These are phyloP conservation scores for Lysandra bellargus DNA, from an alignment of 2,888 invertebrate species.

Conservation along the genomic window DNA sequence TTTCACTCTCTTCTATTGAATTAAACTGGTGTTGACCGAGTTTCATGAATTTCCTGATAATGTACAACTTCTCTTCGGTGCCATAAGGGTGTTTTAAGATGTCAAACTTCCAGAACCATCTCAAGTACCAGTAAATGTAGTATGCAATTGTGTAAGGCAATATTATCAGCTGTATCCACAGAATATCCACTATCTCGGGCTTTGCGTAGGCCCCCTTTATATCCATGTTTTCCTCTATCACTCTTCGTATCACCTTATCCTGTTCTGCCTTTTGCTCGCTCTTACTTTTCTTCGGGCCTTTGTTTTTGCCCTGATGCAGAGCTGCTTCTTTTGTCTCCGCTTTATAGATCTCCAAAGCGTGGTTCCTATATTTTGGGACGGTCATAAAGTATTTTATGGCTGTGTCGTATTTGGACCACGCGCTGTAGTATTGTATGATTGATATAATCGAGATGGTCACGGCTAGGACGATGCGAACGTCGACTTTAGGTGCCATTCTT, in stretches of 20 bases:
- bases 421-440: constrained; percentile 89
- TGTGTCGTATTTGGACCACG: constrained; percentile 88
- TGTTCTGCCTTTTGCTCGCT: constrained; percentile 87
- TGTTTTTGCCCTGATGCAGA: constrained; percentile 67
- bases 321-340: constrained; percentile 76
- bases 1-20: constrained; percentile 87
- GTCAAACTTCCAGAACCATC: constrained; percentile 91
- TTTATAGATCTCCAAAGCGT: constrained; percentile 86
- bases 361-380: constrained; percentile 92
- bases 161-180: constrained; percentile 91
- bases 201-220: constrained; percentile 96
- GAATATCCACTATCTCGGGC: constrained; percentile 87
- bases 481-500: constrained; percentile 94
- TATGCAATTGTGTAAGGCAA: constrained; percentile 87
- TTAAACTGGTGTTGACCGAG: constrained; percentile 86
- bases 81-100: constrained; percentile 88
- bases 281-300: constrained; percentile 80
- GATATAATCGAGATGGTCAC: constrained; percentile 93
- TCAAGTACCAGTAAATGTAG: constrained; percentile 87
- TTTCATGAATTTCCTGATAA: constrained; percentile 89
- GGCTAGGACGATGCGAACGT: constrained; percentile 91
- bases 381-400: constrained; percentile 93
- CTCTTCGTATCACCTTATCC: constrained; percentile 88
- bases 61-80: constrained; percentile 89
- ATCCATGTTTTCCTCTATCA: constrained; percentile 96